phyloP scores from a whole-genome alignment of 2,888 invertebrate species.

The Girardia tigrina region DNA sequence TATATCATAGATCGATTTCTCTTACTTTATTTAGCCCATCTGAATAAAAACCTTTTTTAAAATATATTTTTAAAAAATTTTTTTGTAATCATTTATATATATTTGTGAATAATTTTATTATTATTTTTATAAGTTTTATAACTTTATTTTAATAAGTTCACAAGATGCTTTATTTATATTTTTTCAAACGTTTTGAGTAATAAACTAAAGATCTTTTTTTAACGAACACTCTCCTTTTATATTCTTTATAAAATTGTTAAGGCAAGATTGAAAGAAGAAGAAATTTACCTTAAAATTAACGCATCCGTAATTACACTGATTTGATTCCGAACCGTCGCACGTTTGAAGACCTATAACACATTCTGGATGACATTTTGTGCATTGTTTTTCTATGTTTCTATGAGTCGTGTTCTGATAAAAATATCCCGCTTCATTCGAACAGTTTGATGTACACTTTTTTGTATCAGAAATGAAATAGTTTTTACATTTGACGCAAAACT shows the following conservation, averaged over 20 bases:
- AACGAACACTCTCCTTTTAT: not conserved
- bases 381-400: not conserved
- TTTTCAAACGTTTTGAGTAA: not conserved
- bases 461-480: not conserved
- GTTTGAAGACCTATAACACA: not conserved
- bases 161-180: no score
- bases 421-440: not conserved
- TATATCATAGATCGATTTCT: no score
- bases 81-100: no score
- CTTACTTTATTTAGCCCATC: no score
- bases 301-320: not conserved
- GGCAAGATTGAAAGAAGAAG: no score
- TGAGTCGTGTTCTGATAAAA: not conserved
- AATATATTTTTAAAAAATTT: no score
- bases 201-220: not conserved
- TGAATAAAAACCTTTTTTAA: no score
- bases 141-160: no score
- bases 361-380: not conserved
- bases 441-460: not conserved
- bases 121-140: no score
- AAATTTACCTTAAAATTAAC: not conserved
- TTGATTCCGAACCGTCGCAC: not conserved
- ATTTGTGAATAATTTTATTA: no score
- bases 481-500: not conserved
- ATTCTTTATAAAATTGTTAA: no score